phyloP scores from a whole-genome alignment of 1,140 invertebrate species.

The Zophobas morio region DNA sequence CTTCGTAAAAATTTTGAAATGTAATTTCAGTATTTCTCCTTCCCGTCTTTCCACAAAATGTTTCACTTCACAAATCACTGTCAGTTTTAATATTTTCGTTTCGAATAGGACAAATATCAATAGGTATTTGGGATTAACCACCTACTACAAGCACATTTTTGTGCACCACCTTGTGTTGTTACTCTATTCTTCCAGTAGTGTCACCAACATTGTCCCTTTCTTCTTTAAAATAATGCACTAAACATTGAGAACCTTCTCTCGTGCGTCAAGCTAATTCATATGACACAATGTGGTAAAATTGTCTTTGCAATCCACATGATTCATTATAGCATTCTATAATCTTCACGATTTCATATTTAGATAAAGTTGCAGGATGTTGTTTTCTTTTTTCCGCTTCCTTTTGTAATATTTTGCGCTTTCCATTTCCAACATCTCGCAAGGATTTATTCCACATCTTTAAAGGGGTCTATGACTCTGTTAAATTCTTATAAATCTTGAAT shows the following conservation, averaged over 20 bases:
- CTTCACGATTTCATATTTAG: background rate
- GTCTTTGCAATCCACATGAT: background rate
- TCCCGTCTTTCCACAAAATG: too few relatives aligned
- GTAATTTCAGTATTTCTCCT: too few relatives aligned
- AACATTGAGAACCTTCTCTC: background rate
- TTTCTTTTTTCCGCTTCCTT: background rate
- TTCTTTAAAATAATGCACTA: constrained; percentile 8
- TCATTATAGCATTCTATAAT: background rate
- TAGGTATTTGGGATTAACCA: background rate
- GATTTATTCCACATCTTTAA: constrained; percentile 6
- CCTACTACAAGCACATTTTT: background rate
- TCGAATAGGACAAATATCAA: constrained; percentile 6
- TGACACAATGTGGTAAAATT: background rate
- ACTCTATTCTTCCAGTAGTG: constrained; percentile 1
- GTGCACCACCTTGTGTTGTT: constrained; percentile 1
- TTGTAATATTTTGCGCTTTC: background rate
- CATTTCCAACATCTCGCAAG: background rate
- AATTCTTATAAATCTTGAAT: background rate
- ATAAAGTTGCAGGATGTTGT: background rate
- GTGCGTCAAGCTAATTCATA: background rate
- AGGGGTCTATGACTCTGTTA: background rate
- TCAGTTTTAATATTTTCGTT: constrained; percentile 1
- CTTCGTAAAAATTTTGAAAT: too few relatives aligned
- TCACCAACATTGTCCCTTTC: background rate
- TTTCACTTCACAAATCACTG: background rate